A percentile compares a stretch with the other conserved stretches of the same genome.
Evolutionary conservation across 2,113 vertebrate species (phyloP).

Genomic region (Arothron firmamentum): DNA sequence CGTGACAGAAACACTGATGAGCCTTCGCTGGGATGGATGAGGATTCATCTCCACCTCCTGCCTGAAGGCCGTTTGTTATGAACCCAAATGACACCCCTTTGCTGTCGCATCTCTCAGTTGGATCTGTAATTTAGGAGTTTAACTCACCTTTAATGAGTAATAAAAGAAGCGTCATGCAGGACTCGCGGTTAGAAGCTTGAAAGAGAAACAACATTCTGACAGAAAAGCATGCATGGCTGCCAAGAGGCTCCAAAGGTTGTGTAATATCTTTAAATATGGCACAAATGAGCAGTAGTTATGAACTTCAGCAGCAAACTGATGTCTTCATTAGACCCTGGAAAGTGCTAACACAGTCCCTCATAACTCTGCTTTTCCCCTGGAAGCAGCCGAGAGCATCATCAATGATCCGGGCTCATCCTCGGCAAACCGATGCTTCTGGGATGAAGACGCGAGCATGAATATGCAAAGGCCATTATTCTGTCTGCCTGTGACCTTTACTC

Average conservation of each 20-base stretch:
- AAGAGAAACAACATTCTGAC: too few species aligned
- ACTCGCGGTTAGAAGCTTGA: too few species aligned
- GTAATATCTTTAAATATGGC: constrained; percentile 46
- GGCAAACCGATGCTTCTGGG: constrained; percentile 22
- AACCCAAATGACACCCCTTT: too few species aligned
- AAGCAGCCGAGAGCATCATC: constrained; percentile 53
- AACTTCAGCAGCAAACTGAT: constrained; percentile 46
- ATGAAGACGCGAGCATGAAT: constrained; percentile 33
- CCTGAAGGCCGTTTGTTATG: too few species aligned
- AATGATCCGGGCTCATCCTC: constrained; percentile 54
- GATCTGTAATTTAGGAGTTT: too few species aligned
- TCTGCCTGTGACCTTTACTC: constrained; percentile 68
- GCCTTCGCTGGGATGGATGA: too few species aligned
- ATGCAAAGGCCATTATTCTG: constrained; percentile 58
- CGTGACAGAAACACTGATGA: too few species aligned
- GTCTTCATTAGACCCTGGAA: constrained; percentile 66
- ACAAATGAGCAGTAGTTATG: constrained; percentile 36
- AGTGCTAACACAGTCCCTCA: constrained; percentile 53
- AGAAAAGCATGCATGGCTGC: too few species aligned
- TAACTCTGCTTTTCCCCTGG: constrained; percentile 47
- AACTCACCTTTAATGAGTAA: too few species aligned
- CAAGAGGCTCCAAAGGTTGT: constrained; percentile 25
- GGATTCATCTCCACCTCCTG: too few species aligned
- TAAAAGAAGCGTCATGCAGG: too few species aligned
- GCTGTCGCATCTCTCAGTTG: too few species aligned